Percentiles rank a stretch among this genome's conserved stretches.
phyloP scores from a whole-genome alignment of 2,113 vertebrate genomes.

The Hirundichthys speculiger region DNA sequence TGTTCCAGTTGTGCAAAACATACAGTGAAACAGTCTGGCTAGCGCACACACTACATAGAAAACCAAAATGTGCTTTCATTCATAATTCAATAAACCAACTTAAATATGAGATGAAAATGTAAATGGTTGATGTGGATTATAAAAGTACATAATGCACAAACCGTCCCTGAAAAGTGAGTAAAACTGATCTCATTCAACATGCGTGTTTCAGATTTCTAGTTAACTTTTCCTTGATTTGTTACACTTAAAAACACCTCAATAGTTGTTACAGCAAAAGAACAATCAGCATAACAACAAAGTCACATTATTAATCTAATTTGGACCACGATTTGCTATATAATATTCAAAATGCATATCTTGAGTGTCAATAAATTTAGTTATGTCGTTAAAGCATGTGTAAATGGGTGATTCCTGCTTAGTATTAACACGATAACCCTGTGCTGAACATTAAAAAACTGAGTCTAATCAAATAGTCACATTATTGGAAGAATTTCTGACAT shows the following conservation, averaged over 20 bases:
- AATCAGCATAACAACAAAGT: too few relatives aligned
- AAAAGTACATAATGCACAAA: neutral
- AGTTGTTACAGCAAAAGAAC: conserved; percentile 27
- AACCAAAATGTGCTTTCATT: neutral
- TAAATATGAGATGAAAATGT: conserved; percentile 10
- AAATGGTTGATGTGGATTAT: conserved; percentile 4
- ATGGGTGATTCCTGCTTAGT: conserved; percentile 17
- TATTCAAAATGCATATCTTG: conserved; percentile 19
- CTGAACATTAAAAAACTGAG: conserved; percentile 2
- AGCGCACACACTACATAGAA: conserved; percentile 33
- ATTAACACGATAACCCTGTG: conserved; percentile 1
- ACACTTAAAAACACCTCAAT: conserved; percentile 6
- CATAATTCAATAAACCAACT: conserved; percentile 1
- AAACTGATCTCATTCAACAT: conserved; percentile 3
- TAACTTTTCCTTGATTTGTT: conserved; percentile 1
- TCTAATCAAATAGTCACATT: neutral
- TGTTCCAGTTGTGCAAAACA: conserved; percentile 42
- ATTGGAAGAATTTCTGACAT: conserved; percentile 18
- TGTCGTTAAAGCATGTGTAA: neutral
- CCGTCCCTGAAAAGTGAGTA: conserved; percentile 46
- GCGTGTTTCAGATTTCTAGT: conserved; percentile 2
- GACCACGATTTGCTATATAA: conserved; percentile 14
- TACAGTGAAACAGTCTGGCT: conserved; percentile 24
- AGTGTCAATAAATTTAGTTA: conserved; percentile 5
- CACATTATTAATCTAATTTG: neutral